These are phyloP conservation scores for Drosophila setifemur DNA, from an alignment of 1,140 invertebrate species.

Conservation along the genomic window DNA sequence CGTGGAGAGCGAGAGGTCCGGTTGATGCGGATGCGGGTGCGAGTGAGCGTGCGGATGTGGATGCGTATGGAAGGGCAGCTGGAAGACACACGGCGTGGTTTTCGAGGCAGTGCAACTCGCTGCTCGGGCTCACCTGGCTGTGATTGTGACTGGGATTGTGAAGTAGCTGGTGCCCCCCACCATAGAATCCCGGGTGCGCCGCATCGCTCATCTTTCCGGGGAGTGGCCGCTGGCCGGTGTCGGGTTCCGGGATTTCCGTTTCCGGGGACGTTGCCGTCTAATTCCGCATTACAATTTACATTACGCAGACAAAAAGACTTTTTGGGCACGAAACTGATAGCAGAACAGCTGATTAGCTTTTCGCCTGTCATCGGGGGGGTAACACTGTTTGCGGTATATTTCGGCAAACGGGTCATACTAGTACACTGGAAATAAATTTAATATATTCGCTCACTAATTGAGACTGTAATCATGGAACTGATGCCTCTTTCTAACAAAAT, in stretches of 20 bases:
- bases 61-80: conserved; percentile 16
- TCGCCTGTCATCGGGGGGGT: too few relatives aligned
- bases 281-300: conserved; percentile 43
- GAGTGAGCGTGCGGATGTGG: not conserved
- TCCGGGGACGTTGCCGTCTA: not conserved
- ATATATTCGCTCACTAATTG: too few relatives aligned
- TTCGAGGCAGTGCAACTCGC: conserved; percentile 19
- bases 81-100: conserved; percentile 40
- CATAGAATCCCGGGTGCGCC: conserved; percentile 51
- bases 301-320: conserved; percentile 25
- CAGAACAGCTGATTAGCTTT: conserved; percentile 24
- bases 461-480: too few relatives aligned
- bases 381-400: too few relatives aligned
- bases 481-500: too few relatives aligned
- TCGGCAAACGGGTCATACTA: too few relatives aligned
- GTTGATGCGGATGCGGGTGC: conserved; percentile 22
- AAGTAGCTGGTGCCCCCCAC: conserved; percentile 52
- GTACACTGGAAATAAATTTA: too few relatives aligned
- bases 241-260: conserved; percentile 3
- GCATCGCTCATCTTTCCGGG: conserved; percentile 60
- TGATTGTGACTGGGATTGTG: too few relatives aligned
- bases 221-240: not conserved
- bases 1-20: conserved; percentile 59
- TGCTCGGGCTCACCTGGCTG: conserved; percentile 3
- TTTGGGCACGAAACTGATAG: conserved; percentile 18